phyloP scores from a whole-genome alignment of 2,888 invertebrate genomes.

The Zeuzera pyrina region DNA sequence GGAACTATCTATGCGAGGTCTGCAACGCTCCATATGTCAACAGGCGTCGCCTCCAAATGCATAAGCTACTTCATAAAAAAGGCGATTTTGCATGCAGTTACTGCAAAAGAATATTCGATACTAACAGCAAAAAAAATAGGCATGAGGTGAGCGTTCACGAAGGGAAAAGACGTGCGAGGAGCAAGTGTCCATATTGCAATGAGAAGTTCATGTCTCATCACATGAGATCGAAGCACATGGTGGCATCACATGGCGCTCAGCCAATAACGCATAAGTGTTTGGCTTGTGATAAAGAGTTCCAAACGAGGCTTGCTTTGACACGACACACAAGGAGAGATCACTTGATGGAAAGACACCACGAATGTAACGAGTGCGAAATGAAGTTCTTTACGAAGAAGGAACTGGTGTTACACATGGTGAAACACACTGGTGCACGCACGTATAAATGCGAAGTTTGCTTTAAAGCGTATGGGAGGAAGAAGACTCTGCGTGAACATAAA shows the following conservation, averaged over 20 bases:
- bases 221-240: slow-evolving; percentile 1
- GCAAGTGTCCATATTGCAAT: slow-evolving; percentile 15
- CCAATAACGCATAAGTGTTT: background rate
- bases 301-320: background rate
- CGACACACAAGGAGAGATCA: slow-evolving; percentile 1
- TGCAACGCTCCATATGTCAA: slow-evolving; percentile 35
- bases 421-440: slow-evolving; percentile 31
- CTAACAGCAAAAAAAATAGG: slow-evolving; percentile 6
- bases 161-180: slow-evolving; percentile 1
- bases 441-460: slow-evolving; percentile 31
- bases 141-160: slow-evolving; percentile 1
- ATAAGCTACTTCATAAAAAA: slow-evolving; percentile 19
- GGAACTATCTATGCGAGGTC: slow-evolving; percentile 23
- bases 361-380: slow-evolving; percentile 1
- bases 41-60: slow-evolving; percentile 18
- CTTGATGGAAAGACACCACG: slow-evolving; percentile 2
- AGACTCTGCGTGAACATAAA: slow-evolving; percentile 12
- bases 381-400: slow-evolving; percentile 25
- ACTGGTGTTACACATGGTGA: slow-evolving; percentile 33
- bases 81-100: slow-evolving; percentile 23
- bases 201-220: slow-evolving; percentile 13
- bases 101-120: slow-evolving; percentile 40
- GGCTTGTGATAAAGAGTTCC: slow-evolving; percentile 2
- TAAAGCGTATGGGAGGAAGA: slow-evolving; percentile 15
- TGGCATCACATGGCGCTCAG: too few species aligned